Conservation (phyloP, 2,888 invertebrate genomes). For the Adineta ricciae region DNA sequence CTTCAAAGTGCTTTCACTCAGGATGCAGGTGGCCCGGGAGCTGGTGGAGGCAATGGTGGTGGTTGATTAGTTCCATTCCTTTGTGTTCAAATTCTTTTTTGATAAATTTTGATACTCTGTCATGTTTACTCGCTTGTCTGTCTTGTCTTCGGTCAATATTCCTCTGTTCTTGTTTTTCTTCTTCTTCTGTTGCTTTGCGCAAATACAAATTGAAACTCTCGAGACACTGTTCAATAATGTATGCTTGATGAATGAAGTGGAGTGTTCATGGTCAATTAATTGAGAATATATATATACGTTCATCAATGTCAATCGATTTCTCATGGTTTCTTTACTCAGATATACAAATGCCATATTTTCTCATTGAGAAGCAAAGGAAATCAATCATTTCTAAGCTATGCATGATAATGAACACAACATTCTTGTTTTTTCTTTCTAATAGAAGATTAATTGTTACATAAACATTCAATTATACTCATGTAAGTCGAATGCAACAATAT, state of each 20-base stretch:
- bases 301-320: background rate
- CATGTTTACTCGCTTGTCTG: background rate
- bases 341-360: background rate
- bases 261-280: slow-evolving; percentile 5
- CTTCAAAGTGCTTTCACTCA: background rate
- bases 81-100: background rate
- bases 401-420: background rate
- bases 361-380: background rate
- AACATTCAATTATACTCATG: background rate
- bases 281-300: background rate
- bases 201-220: background rate
- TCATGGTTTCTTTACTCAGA: background rate
- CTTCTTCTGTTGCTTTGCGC: too few species aligned
- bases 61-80: background rate
- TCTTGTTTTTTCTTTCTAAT: background rate
- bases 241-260: background rate
- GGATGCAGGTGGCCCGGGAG: background rate
- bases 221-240: background rate
- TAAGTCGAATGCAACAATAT: background rate
- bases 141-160: background rate
- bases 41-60: background rate
- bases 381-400: background rate
- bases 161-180: background rate
- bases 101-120: background rate
- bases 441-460: background rate